Base-by-base conservation (phyloP, 2,797 vertebrate genomes). In the Clarias platycephalus region DNA sequence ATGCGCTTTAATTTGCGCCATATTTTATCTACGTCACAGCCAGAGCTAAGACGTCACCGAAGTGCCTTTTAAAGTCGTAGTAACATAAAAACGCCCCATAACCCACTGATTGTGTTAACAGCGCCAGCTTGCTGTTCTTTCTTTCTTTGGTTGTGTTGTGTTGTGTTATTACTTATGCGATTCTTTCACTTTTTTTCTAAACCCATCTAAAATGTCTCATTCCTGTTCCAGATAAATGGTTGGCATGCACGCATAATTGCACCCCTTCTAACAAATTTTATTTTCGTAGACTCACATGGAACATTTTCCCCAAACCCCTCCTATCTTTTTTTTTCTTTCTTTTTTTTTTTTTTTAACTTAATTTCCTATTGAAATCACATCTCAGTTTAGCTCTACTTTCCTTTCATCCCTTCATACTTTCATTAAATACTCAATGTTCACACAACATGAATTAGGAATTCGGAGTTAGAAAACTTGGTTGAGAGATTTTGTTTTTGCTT, bases 51-150 rank as follows among this genome's bases (percentile, higher is more conserved):
- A 57, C 80, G 78, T 86, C 70, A 87, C 83, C 85, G 78, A 85
- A 85, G 81, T 57, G 78, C 87, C 80, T 90, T 89, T 92, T 92
- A 91, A 92, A 93, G 91, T 68, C 62, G 80, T 79, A 87, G 86
- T 68, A 71, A 10, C 66, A 76, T 57, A 40, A 57, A 55, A 28
- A 28, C 12, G 6, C 71, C 20, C 55, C 5, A 55, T 18, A 53
- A 75, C n/a, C 20, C 4, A 28, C 5, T 57, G 74, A 15, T 62
- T 31, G 26, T 31, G 34, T 44, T 44, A 37, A 37, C 10, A 60
- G n/a, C n/a, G 12, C 31, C 58, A 62, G 4, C 18, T 78, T 78
- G 18, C 13, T 60, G 53, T 16, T 37, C 2, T 70, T 40, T 70
- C 34, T 68, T 68, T 68, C 66, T 68, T 68, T 68, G 16, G 4